These are phyloP conservation scores for Tamias sibiricus DNA, from an alignment of 2,113 vertebrate genomes.

Conservation along the genomic window DNA sequence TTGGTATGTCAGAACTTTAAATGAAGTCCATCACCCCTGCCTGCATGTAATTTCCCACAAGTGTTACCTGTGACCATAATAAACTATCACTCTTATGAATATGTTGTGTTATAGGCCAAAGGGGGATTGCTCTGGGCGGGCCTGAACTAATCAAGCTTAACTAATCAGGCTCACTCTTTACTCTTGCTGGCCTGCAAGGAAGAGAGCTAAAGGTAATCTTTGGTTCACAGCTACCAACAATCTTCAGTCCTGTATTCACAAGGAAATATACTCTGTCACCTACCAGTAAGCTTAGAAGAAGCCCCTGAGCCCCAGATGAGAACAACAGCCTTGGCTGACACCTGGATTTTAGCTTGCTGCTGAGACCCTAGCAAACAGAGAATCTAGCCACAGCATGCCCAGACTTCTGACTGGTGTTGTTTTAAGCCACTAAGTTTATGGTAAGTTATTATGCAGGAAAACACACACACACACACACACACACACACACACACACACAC, in stretches of 20 bases:
- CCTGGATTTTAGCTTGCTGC: background rate
- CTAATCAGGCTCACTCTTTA: background rate
- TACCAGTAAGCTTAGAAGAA: background rate
- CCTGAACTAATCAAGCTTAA: background rate
- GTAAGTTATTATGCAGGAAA: background rate
- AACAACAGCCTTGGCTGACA: background rate
- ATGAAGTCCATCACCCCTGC: background rate
- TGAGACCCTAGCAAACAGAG: background rate
- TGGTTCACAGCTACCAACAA: background rate
- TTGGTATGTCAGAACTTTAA: background rate
- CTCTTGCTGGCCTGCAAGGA: background rate
- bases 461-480: background rate
- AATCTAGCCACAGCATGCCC: background rate
- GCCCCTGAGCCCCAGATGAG: background rate
- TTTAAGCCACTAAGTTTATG: slow-evolving; percentile 19
- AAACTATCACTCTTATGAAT: background rate
- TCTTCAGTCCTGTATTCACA: background rate
- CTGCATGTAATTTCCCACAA: background rate
- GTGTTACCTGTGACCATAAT: background rate
- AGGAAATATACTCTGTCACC: slow-evolving; percentile 37
- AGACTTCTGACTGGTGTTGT: background rate
- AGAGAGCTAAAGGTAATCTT: background rate
- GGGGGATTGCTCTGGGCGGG: background rate
- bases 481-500: background rate
- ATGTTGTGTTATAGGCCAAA: background rate